phyloP scores from a whole-genome alignment of 2,113 vertebrate genomes.

The Hipposideros armiger region DNA sequence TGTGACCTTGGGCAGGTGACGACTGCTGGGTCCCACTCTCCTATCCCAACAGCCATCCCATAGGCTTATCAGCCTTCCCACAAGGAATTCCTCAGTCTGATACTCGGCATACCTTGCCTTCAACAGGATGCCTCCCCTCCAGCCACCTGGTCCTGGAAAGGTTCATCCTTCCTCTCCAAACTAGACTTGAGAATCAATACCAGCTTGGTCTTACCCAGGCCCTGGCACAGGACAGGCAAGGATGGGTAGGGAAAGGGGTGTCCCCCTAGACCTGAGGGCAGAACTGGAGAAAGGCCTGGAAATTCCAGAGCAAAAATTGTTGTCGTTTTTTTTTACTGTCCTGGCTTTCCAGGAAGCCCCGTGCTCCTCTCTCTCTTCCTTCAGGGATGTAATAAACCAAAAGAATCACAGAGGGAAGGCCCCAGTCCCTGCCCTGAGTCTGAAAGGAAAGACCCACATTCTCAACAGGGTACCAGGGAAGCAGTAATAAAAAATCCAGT shows the following conservation, averaged over 20 bases:
- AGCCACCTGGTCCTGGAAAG: neutral
- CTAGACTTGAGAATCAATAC: neutral
- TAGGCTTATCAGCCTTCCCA: neutral
- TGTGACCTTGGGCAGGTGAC: neutral
- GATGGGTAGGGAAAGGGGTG: neutral
- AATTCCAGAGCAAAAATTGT: neutral
- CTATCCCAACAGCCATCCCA: neutral
- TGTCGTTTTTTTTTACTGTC: neutral
- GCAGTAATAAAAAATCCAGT: neutral
- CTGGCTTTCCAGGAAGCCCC: neutral
- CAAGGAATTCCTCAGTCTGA: neutral
- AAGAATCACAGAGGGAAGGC: neutral
- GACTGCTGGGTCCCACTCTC: neutral
- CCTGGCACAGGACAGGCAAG: neutral
- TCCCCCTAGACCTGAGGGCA: neutral
- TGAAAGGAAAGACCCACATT: neutral
- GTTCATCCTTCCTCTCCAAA: neutral
- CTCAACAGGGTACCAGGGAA: neutral
- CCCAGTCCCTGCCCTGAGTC: neutral
- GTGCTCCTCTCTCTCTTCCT: neutral
- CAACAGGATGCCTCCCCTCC: neutral
- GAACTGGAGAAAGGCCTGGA: neutral
- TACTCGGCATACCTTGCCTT: fast-evolving
- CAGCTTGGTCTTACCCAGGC: neutral
- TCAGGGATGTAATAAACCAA: neutral